Evolutionary conservation across 2,797 vertebrate species (phyloP).

Genomic region (Neosilurus mollespiculum): DNA sequence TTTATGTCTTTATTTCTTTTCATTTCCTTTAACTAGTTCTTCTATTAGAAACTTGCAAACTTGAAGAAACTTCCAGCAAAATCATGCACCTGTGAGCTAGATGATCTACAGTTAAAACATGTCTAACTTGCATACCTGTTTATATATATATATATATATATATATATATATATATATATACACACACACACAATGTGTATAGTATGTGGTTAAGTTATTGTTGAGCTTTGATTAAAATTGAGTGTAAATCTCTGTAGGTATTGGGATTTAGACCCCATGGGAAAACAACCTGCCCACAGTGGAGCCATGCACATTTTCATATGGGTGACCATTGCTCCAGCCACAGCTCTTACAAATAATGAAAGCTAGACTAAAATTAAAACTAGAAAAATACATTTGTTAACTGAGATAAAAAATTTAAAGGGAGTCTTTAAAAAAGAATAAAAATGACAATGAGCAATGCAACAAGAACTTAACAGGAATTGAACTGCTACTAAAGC

Average conservation of each 20-base stretch:
- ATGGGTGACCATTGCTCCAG: background rate
- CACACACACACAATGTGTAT: too few species aligned
- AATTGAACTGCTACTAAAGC: too few species aligned
- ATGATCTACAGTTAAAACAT: background rate
- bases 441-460: too few species aligned
- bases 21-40: background rate
- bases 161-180: too few species aligned
- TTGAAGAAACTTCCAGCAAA: background rate
- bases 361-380: too few species aligned
- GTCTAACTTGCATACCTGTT: background rate
- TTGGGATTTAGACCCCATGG: background rate
- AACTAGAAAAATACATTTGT: too few species aligned
- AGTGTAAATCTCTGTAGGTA: background rate
- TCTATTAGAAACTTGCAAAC: background rate
- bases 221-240: background rate
- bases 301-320: background rate
- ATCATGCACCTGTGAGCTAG: background rate
- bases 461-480: too few species aligned
- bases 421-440: too few species aligned
- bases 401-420: too few species aligned
- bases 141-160: too few species aligned
- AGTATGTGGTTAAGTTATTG: background rate
- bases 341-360: too few species aligned
- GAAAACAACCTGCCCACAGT: background rate
- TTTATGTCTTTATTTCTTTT: background rate